Conservation (phyloP, 2,113 vertebrate species). For the Peromyscus polionotus region DNA sequence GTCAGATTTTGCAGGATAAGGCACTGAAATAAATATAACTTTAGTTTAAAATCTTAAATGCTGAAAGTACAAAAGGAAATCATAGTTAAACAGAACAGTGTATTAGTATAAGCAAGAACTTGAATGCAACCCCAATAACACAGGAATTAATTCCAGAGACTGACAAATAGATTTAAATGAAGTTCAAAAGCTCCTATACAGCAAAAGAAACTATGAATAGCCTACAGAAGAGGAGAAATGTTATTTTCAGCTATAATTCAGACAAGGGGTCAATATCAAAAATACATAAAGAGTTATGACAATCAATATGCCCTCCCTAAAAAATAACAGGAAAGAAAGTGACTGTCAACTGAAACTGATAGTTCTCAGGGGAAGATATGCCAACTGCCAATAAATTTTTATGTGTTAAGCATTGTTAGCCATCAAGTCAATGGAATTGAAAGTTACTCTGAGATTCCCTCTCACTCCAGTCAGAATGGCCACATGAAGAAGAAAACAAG, state of each 20-base stretch:
- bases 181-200: neutral
- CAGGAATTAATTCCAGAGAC: neutral
- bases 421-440: neutral
- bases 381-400: neutral
- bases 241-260: neutral
- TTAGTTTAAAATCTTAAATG: neutral
- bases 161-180: neutral
- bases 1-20: neutral
- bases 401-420: neutral
- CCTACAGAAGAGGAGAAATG: neutral
- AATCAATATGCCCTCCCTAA: neutral
- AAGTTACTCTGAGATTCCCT: neutral
- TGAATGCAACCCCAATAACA: neutral
- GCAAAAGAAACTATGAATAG: neutral
- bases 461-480: neutral
- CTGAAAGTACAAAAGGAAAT: neutral
- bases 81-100: neutral
- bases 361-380: neutral
- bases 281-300: neutral
- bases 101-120: neutral
- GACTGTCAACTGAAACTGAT: no score
- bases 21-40: neutral
- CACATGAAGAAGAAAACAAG: neutral
- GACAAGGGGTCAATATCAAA: neutral
- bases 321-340: no score